These are phyloP conservation scores for Sapayoa aenigma DNA, from an alignment of 2,113 vertebrate species.

Conservation along the genomic window DNA sequence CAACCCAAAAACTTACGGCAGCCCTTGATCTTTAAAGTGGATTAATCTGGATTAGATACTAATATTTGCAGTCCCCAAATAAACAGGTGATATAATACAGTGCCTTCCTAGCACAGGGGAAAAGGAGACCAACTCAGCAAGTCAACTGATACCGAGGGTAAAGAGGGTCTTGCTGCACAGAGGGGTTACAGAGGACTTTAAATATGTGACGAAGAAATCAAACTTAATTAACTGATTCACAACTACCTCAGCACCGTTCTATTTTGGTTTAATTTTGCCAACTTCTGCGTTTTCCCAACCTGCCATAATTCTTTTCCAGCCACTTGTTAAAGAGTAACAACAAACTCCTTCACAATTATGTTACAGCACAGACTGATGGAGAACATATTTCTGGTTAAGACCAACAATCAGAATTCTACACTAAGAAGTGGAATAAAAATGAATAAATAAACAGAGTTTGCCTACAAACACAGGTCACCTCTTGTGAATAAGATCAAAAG, in stretches of 20 bases:
- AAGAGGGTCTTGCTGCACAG: not conserved
- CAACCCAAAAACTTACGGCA: not conserved
- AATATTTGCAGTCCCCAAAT: not conserved
- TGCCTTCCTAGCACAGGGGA: not conserved
- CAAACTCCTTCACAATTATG: fast-evolving
- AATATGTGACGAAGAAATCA: not conserved
- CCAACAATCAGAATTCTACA: not conserved
- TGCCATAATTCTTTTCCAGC: not conserved
- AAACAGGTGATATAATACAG: not conserved
- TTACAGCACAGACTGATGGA: not conserved
- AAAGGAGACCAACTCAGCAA: not conserved
- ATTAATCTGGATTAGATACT: not conserved
- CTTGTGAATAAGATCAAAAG: not conserved
- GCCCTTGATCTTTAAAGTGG: not conserved
- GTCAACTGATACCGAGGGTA: not conserved
- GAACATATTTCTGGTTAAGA: not conserved
- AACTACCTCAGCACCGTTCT: not conserved
- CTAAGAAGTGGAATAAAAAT: not conserved
- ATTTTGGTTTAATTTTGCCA: not conserved
- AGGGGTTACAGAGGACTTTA: not conserved
- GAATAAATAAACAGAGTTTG: not conserved
- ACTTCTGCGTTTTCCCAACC: not conserved
- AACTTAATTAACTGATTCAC: not conserved
- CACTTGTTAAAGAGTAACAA: not conserved
- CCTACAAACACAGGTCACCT: not conserved